phyloP scores from a whole-genome alignment of 2,888 invertebrate genomes.

The Aphrophora alni region DNA sequence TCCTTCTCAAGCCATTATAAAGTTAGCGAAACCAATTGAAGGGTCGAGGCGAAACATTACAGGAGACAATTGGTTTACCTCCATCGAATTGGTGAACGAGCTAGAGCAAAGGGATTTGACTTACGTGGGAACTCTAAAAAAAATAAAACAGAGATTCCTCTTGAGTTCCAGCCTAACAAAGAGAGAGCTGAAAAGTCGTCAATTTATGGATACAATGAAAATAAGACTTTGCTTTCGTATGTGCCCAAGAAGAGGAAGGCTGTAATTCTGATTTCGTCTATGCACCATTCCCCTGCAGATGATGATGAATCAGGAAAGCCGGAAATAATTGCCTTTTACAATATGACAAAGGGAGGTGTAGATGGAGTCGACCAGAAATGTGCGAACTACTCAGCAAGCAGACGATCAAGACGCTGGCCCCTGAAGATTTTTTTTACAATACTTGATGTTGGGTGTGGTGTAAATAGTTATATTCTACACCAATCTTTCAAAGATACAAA shows the following conservation, averaged over 20 bases:
- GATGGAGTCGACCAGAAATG: neutral
- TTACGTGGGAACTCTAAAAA: slow-evolving; percentile 38
- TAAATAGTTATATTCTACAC: neutral
- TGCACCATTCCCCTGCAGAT: no score
- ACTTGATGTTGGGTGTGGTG: neutral
- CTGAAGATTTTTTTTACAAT: neutral
- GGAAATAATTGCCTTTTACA: no score
- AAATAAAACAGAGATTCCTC: slow-evolving; percentile 44
- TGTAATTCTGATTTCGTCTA: neutral
- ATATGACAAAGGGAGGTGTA: neutral
- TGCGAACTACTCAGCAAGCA: no score
- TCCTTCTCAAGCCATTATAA: slow-evolving; percentile 52
- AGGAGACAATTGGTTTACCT: slow-evolving; percentile 54
- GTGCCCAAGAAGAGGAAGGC: neutral
- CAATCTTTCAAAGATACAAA: neutral
- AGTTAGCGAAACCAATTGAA: slow-evolving; percentile 49
- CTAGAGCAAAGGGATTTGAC: slow-evolving; percentile 30
- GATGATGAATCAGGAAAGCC: no score
- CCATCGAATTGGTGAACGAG: slow-evolving; percentile 49
- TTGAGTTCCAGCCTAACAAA: slow-evolving; percentile 37
- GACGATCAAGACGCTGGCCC: neutral
- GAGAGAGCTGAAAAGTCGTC: slow-evolving; percentile 10
- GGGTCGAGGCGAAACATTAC: slow-evolving; percentile 53
- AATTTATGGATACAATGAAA: slow-evolving; percentile 42
- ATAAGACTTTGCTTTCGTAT: slow-evolving; percentile 40